Base-by-base conservation (phyloP, 2,113 vertebrate species). In the Orientallactaga bullata region DNA sequence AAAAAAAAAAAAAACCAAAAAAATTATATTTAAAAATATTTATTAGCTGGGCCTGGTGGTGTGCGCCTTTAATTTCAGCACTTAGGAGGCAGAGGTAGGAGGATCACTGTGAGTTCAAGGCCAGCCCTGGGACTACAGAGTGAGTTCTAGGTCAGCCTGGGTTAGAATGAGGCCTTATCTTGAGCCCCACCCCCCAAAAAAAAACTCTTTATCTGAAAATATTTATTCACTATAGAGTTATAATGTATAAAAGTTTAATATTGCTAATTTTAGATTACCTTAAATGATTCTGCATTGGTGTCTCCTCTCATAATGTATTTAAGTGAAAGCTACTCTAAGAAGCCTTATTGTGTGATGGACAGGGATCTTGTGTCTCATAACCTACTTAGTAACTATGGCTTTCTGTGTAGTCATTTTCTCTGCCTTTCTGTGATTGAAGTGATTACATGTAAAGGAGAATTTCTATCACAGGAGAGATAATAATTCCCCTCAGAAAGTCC, bases 391-490 rank as follows among this genome's bases (percentile, higher is more conserved):
- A 74, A 66, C 58, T 17, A 81, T 26, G 10, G 15, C 74, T 0
- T 84, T 63, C 15, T 85, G 35, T 32, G 58, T 60, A 10, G 23
- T 55, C 5, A 28, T 92, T 88, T 73, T 95, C 58, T 91, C 60
- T 83, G 5, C 74, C 24, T 58, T 91, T 42, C 78, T 71, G 2
- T 1, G 84, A 68, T 23, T 80, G 12, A n/a, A 47, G 20, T 92
- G 65, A 39, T 82, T 82, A 71, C 35, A n/a, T 30, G 39, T 79
- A 85, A 81, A 80, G 13, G 66, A 94, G 72, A 94, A 94, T 35
- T 32, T 82, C 23, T 85, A 77, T 94, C 81, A 89, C 17, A 72
- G 23, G 37, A 88, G 35, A 60, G 32, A 84, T 69, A 89, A 55
- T 72, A 78, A 81, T 30, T 73, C 21, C 23, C 23, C 30, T 5